A percentile compares a stretch with the other conserved stretches of the same genome.
Evolutionary conservation across 2,797 vertebrate species (phyloP).

Genomic region (Ptychobarbus kaznakovi): DNA sequence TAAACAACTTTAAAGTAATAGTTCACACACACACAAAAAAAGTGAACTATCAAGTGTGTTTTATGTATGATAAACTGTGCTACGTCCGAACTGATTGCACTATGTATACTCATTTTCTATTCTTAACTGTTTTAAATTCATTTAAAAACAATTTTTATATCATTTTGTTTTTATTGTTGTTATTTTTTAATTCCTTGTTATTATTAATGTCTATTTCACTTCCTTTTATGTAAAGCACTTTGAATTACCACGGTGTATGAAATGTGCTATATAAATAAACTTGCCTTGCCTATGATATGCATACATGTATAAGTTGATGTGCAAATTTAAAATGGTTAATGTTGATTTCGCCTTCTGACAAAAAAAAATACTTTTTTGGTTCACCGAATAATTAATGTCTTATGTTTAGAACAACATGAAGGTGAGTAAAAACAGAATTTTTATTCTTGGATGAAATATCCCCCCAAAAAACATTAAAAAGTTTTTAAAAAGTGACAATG

Average conservation of each 20-base stretch:
- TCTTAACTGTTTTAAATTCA: no score
- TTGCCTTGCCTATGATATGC: no score
- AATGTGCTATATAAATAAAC: no score
- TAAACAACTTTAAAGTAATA: slow-evolving; percentile 49
- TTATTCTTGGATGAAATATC: neutral
- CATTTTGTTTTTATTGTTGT: no score
- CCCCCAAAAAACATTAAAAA: neutral
- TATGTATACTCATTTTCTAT: no score
- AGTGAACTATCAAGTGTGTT: neutral
- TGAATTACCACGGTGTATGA: no score
- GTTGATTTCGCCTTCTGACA: neutral
- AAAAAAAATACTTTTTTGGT: neutral
- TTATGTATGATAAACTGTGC: neutral
- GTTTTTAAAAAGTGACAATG: neutral
- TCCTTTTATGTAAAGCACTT: no score
- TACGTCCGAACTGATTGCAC: no score
- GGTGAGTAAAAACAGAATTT: no score
- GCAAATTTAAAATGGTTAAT: neutral
- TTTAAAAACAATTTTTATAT: no score
- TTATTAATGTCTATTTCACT: no score
- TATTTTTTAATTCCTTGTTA: no score
- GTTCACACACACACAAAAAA: neutral
- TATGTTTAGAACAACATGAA: neutral
- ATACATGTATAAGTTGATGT: neutral
- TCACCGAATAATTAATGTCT: neutral